Base-by-base conservation (phyloP, 2,797 vertebrate species). In the Lateolabrax maculatus region DNA sequence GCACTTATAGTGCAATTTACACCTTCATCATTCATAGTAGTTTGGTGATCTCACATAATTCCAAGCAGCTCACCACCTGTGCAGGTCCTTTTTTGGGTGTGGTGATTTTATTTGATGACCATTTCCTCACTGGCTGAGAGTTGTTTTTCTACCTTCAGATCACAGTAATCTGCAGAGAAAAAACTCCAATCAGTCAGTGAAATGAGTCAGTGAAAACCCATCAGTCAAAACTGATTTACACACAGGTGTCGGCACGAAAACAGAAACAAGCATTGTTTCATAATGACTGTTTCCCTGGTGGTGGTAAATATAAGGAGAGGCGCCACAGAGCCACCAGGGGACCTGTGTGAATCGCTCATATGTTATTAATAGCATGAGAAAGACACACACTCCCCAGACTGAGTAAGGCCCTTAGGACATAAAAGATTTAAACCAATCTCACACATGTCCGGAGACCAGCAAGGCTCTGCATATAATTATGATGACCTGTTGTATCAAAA, bases 321-420 rank as follows among this genome's bases (percentile, higher is more conserved):
- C 43, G 31, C 31, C 23, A 56, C 12, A 1, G 36, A 75, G 46
- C 18, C 31, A 48, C 65, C 12, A 5, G n/a, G 9, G 43, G 56
- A 46, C 25, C 77, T 53, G 16, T n/a, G 23, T 58, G 49, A 12
- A 68, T 71, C 15, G 21, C 52, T 80, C 58, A 80, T 46, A 48
- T 53, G 64, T 49, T 80, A 80, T 80, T 74, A 64, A 74, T 74
- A 63, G 60, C 49, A 27, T 10, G 13, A 49, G 58, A 69, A 53
- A 65, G n/a, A 53, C 9, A 61, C 23, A 52, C 16, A 37, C 46
- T 53, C 62, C 71, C 21, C 8, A 37, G 43, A 27, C 71, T n/a
- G 39, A 75, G 44, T 16, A 7, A 48, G 19, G 31, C 34, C 65
- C 36, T 69, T 41, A 39, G 12, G 71, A 48, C 19, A 58, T 69